Evolutionary conservation across 2,797 vertebrate species (phyloP).

Genomic region (Clangula hyemalis): DNA sequence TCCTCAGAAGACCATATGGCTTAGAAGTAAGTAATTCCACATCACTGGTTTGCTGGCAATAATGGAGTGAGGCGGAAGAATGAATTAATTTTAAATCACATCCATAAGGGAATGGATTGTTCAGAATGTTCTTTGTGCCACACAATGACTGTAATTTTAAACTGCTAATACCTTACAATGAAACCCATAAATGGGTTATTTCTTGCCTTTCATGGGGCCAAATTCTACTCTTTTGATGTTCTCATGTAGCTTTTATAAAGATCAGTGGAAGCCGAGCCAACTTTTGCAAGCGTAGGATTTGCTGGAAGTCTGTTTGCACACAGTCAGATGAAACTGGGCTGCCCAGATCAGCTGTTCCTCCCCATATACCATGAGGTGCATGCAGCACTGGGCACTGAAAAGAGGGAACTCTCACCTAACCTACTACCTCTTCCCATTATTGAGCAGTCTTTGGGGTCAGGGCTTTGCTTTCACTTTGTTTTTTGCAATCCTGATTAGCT

Average conservation of each 20-base stretch:
- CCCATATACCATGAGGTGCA: not conserved
- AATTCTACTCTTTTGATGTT: constrained; percentile 55
- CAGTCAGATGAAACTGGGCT: not conserved
- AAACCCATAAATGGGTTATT: constrained; percentile 58
- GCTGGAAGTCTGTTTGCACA: constrained; percentile 5
- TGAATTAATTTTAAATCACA: constrained; percentile 71
- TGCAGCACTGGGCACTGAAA: not conserved
- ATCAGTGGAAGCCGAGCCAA: not conserved
- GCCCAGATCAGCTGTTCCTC: not conserved
- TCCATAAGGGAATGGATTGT: constrained; percentile 68
- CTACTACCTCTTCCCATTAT: not conserved
- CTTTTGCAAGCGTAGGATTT: constrained; percentile 15
- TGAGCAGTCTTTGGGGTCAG: not conserved
- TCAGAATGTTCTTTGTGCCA: constrained; percentile 61
- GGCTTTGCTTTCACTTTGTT: not conserved
- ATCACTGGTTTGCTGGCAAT: constrained; percentile 71
- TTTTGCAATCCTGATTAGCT: not conserved
- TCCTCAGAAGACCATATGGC: constrained; percentile 71
- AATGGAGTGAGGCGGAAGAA: constrained; percentile 62
- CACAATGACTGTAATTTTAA: constrained; percentile 71
- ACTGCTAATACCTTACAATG: constrained; percentile 65
- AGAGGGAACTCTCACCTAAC: not conserved
- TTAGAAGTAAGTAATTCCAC: constrained; percentile 71
- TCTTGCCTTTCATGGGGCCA: constrained; percentile 46
- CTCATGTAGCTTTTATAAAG: constrained; percentile 17